These are phyloP conservation scores for Rhagologus leucostigma DNA, from an alignment of 2,113 vertebrate species.

Conservation along the genomic window DNA sequence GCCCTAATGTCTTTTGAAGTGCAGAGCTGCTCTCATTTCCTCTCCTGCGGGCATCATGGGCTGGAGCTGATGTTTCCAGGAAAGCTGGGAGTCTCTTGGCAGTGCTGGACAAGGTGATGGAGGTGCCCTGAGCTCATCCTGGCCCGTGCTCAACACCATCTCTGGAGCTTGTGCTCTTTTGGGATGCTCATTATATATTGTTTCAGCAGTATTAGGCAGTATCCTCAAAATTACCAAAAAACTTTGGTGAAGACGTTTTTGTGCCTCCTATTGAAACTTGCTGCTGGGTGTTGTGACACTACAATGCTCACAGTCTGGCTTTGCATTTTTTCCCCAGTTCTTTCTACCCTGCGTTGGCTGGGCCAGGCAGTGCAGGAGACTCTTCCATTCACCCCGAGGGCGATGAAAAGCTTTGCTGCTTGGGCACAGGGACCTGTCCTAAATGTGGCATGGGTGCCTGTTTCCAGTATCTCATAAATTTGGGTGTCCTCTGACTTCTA, in stretches of 20 bases:
- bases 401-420: background rate
- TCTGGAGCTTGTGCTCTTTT: background rate
- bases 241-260: background rate
- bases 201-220: background rate
- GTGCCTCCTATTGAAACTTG: background rate
- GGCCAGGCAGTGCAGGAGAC: background rate
- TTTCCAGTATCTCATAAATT: background rate
- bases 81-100: accelerated
- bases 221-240: background rate
- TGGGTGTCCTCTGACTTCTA: background rate
- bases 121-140: background rate
- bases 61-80: background rate
- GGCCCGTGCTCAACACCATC: accelerated
- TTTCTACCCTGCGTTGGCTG: background rate
- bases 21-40: background rate
- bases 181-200: background rate
- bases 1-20: background rate
- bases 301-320: background rate
- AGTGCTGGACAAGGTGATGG: background rate
- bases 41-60: background rate
- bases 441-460: background rate
- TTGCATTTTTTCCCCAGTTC: background rate
- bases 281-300: background rate
- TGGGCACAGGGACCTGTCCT: accelerated
- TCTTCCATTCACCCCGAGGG: accelerated